Conservation (phyloP, 2,888 invertebrate species). For the Pammene aurita region DNA sequence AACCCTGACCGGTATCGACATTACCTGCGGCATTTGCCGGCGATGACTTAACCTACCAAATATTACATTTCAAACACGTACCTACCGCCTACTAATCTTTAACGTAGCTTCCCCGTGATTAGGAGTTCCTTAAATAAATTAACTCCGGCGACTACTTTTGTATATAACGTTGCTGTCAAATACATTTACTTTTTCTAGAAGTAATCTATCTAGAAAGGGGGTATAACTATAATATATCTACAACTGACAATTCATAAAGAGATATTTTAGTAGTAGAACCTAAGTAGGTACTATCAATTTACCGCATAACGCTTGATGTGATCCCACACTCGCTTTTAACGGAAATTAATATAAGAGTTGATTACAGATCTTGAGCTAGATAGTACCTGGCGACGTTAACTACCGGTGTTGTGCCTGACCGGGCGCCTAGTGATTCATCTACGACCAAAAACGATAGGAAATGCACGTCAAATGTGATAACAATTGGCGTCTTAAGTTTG, state of each 20-base stretch:
- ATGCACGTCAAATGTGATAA: conserved; percentile 14
- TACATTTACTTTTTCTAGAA: background rate
- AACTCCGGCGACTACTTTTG: background rate
- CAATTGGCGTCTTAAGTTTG: conserved; percentile 14
- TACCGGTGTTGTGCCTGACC: conserved; percentile 29
- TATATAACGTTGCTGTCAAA: background rate
- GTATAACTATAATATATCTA: too few species aligned
- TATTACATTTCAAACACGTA: conserved; percentile 9
- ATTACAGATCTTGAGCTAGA: background rate
- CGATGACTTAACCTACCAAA: conserved; percentile 22
- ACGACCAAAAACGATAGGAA: conserved; percentile 32
- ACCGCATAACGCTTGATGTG: background rate
- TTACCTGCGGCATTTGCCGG: conserved; percentile 19
- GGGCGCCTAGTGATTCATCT: conserved; percentile 33
- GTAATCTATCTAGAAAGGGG: too few species aligned
- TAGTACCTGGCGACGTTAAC: conserved; percentile 15
- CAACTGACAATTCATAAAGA: background rate
- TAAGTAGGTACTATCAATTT: background rate
- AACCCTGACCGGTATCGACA: conserved; percentile 9
- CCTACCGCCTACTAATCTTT: conserved; percentile 13
- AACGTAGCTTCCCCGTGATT: conserved; percentile 9
- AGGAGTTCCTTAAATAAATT: background rate
- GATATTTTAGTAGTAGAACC: too few species aligned
- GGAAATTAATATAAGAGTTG: conserved; percentile 11
- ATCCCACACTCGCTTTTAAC: background rate